phyloP scores from a whole-genome alignment of 2,797 vertebrate genomes.

The Artibeus jamaicensis region DNA sequence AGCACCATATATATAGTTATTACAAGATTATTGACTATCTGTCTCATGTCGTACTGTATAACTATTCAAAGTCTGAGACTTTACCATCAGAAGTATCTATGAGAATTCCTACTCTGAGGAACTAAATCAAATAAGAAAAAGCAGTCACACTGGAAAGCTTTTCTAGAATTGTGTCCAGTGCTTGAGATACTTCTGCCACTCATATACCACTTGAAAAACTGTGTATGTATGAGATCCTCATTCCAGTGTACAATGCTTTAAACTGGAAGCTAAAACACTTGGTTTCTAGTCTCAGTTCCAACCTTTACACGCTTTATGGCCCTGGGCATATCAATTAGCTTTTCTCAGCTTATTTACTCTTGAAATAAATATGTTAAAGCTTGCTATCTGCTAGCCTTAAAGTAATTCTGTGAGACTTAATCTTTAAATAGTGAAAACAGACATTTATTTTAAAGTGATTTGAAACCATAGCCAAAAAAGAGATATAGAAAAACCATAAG shows the following conservation, averaged over 20 bases:
- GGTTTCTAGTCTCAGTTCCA: background rate
- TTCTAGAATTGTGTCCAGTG: background rate
- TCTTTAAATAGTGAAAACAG: background rate
- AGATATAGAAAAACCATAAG: background rate
- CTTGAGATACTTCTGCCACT: background rate
- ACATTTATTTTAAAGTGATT: constrained; percentile 28
- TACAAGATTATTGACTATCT: background rate
- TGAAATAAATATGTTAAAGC: constrained; percentile 14
- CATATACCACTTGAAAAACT: background rate
- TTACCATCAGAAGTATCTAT: background rate
- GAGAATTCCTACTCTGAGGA: constrained; percentile 25
- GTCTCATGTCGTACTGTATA: background rate
- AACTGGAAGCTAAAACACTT: background rate
- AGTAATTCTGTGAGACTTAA: background rate
- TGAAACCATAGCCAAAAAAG: background rate
- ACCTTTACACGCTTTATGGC: background rate
- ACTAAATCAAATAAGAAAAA: background rate
- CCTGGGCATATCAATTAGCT: background rate
- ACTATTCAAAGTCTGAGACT: background rate
- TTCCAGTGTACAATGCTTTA: background rate
- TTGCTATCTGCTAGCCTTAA: background rate
- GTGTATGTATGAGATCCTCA: background rate
- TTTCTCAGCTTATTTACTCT: constrained; percentile 12
- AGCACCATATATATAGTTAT: background rate
- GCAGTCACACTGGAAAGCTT: background rate